A percentile compares a stretch with the other conserved stretches of the same genome.
Evolutionary conservation across 2,113 vertebrate species (phyloP).

Genomic region (Passer montanus): DNA sequence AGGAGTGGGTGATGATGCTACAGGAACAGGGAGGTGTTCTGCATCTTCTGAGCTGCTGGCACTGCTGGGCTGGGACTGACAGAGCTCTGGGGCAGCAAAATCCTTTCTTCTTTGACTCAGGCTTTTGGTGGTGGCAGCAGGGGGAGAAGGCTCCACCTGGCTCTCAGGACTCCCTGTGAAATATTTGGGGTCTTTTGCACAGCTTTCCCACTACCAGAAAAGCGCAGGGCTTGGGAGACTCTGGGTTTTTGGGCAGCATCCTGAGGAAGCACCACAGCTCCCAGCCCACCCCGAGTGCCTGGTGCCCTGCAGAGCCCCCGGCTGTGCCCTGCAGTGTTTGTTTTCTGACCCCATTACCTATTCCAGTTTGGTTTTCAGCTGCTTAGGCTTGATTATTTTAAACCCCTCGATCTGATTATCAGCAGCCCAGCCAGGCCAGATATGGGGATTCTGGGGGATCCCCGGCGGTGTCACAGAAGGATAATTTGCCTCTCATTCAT

Average conservation of each 20-base stretch:
- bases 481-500: neutral
- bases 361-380: constrained; percentile 43
- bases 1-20: neutral
- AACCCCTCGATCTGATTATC: constrained; percentile 60
- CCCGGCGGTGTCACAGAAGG: neutral
- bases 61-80: neutral
- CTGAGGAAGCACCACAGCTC: neutral
- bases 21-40: neutral
- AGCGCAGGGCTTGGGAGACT: neutral
- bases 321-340: neutral
- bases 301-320: neutral
- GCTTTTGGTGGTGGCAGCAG: neutral
- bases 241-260: neutral
- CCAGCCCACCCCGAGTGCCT: fast-evolving
- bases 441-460: constrained; percentile 1
- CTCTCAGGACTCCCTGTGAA: neutral
- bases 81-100: neutral
- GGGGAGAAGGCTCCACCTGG: neutral
- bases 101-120: fast-evolving
- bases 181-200: fast-evolving
- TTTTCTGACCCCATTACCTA: constrained; percentile 50
- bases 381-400: constrained; percentile 62
- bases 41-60: neutral
- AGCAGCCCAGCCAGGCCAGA: constrained; percentile 2
- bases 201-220: neutral